Base-by-base conservation (phyloP, 2,113 vertebrate species). In the Brevimyrus niger region DNA sequence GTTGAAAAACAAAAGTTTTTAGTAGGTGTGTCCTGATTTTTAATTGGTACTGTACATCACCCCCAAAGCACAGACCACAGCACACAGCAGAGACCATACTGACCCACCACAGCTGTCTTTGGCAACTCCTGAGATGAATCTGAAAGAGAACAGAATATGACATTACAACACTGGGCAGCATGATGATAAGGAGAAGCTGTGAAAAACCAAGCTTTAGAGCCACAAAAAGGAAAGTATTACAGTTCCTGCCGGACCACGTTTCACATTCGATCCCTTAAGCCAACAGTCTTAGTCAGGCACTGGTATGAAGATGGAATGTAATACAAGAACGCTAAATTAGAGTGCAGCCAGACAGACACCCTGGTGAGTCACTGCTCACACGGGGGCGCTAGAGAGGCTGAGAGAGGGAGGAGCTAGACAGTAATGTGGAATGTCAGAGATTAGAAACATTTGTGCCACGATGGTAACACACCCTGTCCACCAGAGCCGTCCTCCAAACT, bases 391-490 rank as follows among this genome's bases (percentile, higher is more conserved):
- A 76, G 13, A 19, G 5, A 42, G 73, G 35, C 73, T 42, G 35
- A 38, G 73, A 80, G 11, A 8, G 35, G 73, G 4, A 80, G 73
- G 73, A 80, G 1, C 35, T 27, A 4, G 73, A 80, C 31, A 17
- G 73, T 80, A 19, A 47, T 21, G 42, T n/a, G 38, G 19, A 23
- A 47, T 46, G 21, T 46, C 19, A 2, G 42, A 46, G 19, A 44
- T 44, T 23, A 47, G 13, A 44, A 21, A 23, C 35, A 83, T 47
- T 7, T 46, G 82, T 84, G 38, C 17, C 44, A 1, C 2, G 21
- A 11, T n/a, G 42, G 11, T 47, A 89, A 94, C 95, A 91, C 91
- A 97, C 97, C 96, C 94, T 92, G 90, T 88, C 27, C 89, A 90
- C 88, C 65, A 21, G 93, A 90, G 89, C 95, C 10, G 4, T 89